These are phyloP conservation scores for Pelodytes ibericus DNA, from an alignment of 2,797 vertebrate genomes.

Conservation along the genomic window DNA sequence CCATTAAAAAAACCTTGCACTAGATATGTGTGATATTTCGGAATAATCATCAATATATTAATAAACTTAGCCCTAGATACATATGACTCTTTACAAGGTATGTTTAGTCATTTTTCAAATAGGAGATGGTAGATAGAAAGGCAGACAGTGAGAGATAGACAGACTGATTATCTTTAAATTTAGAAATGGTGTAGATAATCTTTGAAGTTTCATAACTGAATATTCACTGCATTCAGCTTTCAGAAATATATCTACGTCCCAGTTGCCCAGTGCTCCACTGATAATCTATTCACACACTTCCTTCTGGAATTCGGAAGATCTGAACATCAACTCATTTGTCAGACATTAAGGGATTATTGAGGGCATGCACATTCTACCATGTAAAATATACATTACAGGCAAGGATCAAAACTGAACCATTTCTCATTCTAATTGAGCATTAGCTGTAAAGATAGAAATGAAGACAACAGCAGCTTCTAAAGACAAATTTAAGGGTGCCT, in stretches of 20 bases:
- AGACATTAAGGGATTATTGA: constrained; percentile 14
- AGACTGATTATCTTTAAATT: constrained; percentile 27
- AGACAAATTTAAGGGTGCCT: constrained; percentile 1
- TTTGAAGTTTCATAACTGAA: constrained; percentile 57
- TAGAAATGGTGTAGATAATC: constrained; percentile 17
- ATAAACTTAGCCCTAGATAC: no score
- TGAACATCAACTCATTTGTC: constrained; percentile 39
- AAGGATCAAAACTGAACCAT: constrained; percentile 39
- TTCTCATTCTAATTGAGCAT: constrained; percentile 39
- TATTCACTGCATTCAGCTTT: constrained; percentile 63
- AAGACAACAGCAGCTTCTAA: constrained; percentile 8
- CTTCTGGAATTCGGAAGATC: constrained; percentile 46
- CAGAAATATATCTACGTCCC: constrained; percentile 61
- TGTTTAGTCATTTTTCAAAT: no score
- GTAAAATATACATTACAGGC: constrained; percentile 24
- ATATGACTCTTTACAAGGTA: no score
- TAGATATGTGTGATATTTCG: no score
- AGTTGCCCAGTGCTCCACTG: constrained; percentile 36
- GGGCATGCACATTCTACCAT: constrained; percentile 8
- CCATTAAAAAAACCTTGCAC: no score
- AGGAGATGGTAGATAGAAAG: no score
- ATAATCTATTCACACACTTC: constrained; percentile 55
- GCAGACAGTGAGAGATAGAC: no score
- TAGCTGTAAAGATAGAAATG: constrained; percentile 24
- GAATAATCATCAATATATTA: no score